These are phyloP conservation scores for Rhinoptilus africanus DNA, from an alignment of 2,113 vertebrate genomes.

Conservation along the genomic window DNA sequence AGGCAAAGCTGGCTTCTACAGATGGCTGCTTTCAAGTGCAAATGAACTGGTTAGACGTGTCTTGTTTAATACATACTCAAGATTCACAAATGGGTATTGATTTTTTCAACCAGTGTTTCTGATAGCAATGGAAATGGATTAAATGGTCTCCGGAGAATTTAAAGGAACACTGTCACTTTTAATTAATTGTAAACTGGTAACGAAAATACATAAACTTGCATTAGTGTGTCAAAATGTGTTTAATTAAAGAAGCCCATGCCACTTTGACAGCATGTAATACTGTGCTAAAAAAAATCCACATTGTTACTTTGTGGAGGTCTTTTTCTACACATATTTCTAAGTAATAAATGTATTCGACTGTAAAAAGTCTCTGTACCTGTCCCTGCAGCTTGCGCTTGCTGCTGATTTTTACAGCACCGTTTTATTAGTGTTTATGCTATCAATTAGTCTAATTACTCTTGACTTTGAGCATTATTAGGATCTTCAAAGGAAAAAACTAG, in stretches of 20 bases:
- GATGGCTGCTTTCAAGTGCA: conserved; percentile 99
- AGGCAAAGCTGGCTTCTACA: conserved; percentile 99
- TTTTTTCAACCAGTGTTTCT: conserved; percentile 97
- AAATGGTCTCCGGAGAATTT: conserved; percentile 99
- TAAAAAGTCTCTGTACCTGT: conserved; percentile 11
- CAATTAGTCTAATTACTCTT: conserved; percentile 62
- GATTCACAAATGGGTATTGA: conserved; percentile 99
- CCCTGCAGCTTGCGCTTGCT: neutral
- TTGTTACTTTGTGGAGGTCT: neutral
- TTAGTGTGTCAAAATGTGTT: conserved; percentile 79
- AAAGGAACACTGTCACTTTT: conserved; percentile 99
- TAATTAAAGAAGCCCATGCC: conserved; percentile 46
- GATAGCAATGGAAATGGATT: conserved; percentile 98
- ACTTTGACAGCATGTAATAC: neutral
- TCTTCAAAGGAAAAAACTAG: conserved; percentile 44
- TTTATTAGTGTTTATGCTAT: conserved; percentile 64
- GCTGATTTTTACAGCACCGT: conserved; percentile 43
- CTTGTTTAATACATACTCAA: conserved; percentile 99
- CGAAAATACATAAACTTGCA: conserved; percentile 88
- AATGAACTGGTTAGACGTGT: conserved; percentile 99
- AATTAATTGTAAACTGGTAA: conserved; percentile 95
- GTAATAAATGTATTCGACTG: neutral
- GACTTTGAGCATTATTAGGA: conserved; percentile 49
- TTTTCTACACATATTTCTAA: neutral
- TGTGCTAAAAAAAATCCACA: conserved; percentile 8